Conservation (phyloP, 2,888 invertebrate genomes). For the Aleiodes testaceus region DNA sequence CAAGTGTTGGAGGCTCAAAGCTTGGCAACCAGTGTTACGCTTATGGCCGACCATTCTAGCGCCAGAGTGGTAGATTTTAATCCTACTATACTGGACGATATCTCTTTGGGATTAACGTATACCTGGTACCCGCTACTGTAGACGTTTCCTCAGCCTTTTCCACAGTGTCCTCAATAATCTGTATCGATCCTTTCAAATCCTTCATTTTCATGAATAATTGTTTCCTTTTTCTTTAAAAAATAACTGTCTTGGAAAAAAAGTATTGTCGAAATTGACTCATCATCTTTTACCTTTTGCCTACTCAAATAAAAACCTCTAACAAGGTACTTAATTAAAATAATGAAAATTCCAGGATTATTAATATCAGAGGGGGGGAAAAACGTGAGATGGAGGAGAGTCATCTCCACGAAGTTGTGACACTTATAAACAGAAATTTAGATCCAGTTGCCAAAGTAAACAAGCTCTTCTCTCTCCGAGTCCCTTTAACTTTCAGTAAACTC, state of each 20-base stretch:
- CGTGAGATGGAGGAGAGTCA: background rate
- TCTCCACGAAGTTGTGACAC: slow-evolving; percentile 57
- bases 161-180: slow-evolving; percentile 15
- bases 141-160: slow-evolving; percentile 4
- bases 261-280: too few relatives aligned
- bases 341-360: too few relatives aligned
- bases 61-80: slow-evolving; percentile 68
- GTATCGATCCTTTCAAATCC: background rate
- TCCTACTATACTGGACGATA: slow-evolving; percentile 65
- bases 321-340: too few relatives aligned
- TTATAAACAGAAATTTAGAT: slow-evolving; percentile 70
- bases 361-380: too few relatives aligned
- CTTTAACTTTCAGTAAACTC: slow-evolving; percentile 12
- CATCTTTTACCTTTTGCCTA: too few relatives aligned
- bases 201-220: slow-evolving; percentile 7
- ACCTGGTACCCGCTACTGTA: background rate
- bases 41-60: slow-evolving; percentile 55
- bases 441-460: slow-evolving; percentile 67
- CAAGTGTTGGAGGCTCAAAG: slow-evolving; percentile 13
- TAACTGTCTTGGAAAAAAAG: too few relatives aligned
- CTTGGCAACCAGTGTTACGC: slow-evolving; percentile 41
- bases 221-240: too few relatives aligned
- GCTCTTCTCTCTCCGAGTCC: slow-evolving; percentile 7
- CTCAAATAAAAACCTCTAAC: too few relatives aligned
- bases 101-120: slow-evolving; percentile 20